phyloP scores from a whole-genome alignment of 2,888 invertebrate genomes.

The Eutolmus rufibarbis region DNA sequence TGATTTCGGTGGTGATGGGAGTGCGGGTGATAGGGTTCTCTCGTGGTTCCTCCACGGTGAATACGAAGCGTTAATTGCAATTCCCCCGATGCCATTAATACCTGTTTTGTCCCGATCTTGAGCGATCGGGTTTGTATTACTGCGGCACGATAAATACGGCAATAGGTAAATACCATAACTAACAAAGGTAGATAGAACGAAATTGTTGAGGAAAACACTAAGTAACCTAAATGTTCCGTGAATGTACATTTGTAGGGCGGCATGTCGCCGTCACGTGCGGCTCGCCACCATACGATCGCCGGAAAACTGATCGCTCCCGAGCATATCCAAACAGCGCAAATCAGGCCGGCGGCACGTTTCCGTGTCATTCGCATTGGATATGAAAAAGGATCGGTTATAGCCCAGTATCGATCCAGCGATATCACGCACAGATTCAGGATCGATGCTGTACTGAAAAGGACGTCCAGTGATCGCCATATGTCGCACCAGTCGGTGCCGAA shows the following conservation, averaged over 20 bases:
- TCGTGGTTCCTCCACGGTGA: constrained; percentile 86
- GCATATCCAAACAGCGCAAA: constrained; percentile 95
- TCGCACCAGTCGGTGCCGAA: constrained; percentile 97
- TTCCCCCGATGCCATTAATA: constrained; percentile 84
- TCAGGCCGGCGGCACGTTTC: constrained; percentile 83
- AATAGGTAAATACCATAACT: constrained; percentile 98
- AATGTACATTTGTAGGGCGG: constrained; percentile 91
- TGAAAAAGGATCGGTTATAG: constrained; percentile 97
- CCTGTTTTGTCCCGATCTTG: constrained; percentile 90
- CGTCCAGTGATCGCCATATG: constrained; percentile 96
- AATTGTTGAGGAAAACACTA: constrained; percentile 96
- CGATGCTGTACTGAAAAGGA: constrained; percentile 95
- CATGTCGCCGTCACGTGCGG: constrained; percentile 80
- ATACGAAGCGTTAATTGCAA: constrained; percentile 89
- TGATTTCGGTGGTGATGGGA: constrained; percentile 51
- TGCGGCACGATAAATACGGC: constrained; percentile 93
- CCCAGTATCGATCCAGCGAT: constrained; percentile 96
- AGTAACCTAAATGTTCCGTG: constrained; percentile 94
- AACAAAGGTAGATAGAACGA: constrained; percentile 96
- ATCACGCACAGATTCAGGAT: constrained; percentile 98
- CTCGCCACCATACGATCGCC: constrained; percentile 96
- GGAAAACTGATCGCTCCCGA: constrained; percentile 98
- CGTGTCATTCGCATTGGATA: constrained; percentile 96
- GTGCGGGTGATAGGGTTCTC: constrained; percentile 63
- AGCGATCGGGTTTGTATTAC: constrained; percentile 90